Evolutionary conservation across 2,797 vertebrate species (phyloP).

Genomic region (Molothrus ater): DNA sequence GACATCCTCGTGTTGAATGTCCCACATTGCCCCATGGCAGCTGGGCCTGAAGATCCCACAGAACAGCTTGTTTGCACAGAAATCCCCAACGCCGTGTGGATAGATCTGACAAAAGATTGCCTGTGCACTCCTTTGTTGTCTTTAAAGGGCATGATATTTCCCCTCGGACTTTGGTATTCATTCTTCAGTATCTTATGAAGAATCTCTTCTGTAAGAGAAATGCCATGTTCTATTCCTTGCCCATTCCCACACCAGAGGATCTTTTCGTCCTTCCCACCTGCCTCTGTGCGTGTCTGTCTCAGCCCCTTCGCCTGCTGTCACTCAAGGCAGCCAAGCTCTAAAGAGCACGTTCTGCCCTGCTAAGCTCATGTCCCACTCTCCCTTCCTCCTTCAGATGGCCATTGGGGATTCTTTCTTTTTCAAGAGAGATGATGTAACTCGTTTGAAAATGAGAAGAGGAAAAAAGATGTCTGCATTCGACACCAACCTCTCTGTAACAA

Average conservation of each 20-base stretch:
- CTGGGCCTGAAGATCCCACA: neutral
- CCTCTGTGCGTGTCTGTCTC: neutral
- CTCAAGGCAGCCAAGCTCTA: conserved; percentile 53
- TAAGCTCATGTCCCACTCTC: neutral
- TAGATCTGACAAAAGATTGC: conserved; percentile 54
- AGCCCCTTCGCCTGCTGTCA: conserved; percentile 1
- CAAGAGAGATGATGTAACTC: conserved; percentile 28
- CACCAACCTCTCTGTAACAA: neutral
- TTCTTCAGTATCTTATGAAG: conserved; percentile 24
- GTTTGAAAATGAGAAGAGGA: neutral
- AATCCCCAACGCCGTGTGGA: neutral
- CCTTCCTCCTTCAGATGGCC: conserved; percentile 6
- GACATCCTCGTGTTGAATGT: neutral
- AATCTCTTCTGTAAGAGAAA: conserved; percentile 56
- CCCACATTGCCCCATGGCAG: neutral
- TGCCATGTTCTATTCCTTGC: conserved; percentile 44
- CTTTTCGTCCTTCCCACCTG: conserved; percentile 26
- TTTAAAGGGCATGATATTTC: conserved; percentile 69
- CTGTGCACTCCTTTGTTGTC: conserved; percentile 35
- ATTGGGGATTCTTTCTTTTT: conserved; percentile 27
- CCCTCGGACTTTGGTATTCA: conserved; percentile 47
- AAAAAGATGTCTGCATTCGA: neutral
- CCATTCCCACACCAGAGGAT: conserved; percentile 31
- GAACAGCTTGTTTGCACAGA: conserved; percentile 20
- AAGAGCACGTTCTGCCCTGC: conserved; percentile 63